Conservation (phyloP, 2,113 vertebrate species). For the Hemichromis elongatus region DNA sequence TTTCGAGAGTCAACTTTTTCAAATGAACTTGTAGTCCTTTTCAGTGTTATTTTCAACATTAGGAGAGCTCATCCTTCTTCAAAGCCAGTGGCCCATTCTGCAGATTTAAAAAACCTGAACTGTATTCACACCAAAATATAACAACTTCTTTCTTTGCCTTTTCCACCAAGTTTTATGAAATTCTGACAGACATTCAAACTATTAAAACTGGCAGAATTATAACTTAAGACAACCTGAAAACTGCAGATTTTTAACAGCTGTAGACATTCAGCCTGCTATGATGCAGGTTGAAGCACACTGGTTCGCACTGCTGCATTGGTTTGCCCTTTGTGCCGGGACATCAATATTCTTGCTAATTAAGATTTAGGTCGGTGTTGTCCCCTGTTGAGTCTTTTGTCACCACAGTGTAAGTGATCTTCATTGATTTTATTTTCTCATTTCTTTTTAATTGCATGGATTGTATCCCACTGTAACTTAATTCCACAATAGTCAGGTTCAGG, state of each 20-base stretch:
- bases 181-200: not conserved
- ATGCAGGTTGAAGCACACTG: not conserved
- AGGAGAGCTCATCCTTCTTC: not conserved
- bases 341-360: conserved; percentile 71
- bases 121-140: not conserved
- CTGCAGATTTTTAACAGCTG: not conserved
- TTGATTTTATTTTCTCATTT: conserved; percentile 72
- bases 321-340: conserved; percentile 34
- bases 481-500: conserved; percentile 7
- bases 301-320: not conserved
- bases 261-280: not conserved
- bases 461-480: conserved; percentile 44
- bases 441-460: conserved; percentile 66
- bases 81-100: not conserved
- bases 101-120: not conserved
- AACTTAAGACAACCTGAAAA: not conserved
- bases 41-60: not conserved
- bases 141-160: not conserved
- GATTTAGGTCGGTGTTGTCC: conserved; percentile 65
- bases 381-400: conserved; percentile 66
- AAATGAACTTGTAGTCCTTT: not conserved
- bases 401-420: conserved; percentile 67
- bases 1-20: not conserved
- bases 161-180: not conserved
- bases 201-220: not conserved